phyloP scores from a whole-genome alignment of 2,797 vertebrate species.

The Enteromius radiatus region DNA sequence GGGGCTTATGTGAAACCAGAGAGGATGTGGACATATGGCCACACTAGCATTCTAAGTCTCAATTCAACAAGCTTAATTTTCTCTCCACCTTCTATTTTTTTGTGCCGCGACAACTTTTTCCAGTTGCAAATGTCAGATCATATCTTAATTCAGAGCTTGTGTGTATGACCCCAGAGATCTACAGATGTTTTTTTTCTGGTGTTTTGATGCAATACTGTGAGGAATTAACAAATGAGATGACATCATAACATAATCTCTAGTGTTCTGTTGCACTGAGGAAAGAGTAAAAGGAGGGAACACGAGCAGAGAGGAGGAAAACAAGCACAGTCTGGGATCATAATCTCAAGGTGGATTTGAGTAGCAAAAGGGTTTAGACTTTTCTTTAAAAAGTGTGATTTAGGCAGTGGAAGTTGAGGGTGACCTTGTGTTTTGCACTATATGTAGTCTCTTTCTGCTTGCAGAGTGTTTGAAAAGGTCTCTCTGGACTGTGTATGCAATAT shows the following conservation, averaged over 20 bases:
- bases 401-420: slow-evolving; percentile 42
- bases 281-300: slow-evolving; percentile 40
- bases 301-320: slow-evolving; percentile 25
- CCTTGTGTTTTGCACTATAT: slow-evolving; percentile 39
- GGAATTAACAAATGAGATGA: slow-evolving; percentile 45
- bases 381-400: slow-evolving; percentile 31
- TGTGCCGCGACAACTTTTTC: slow-evolving; percentile 20
- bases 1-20: slow-evolving; percentile 35
- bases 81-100: slow-evolving; percentile 43
- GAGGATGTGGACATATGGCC: slow-evolving; percentile 56
- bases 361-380: slow-evolving; percentile 14
- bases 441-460: background rate
- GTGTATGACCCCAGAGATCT: slow-evolving; percentile 25
- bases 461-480: slow-evolving; percentile 19
- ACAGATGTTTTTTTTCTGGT: slow-evolving; percentile 38
- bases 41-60: slow-evolving; percentile 66
- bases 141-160: slow-evolving; percentile 21
- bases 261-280: slow-evolving; percentile 53
- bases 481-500: slow-evolving; percentile 11
- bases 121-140: slow-evolving; percentile 18
- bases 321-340: slow-evolving; percentile 40
- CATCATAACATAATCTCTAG: slow-evolving; percentile 52
- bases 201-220: slow-evolving; percentile 29
- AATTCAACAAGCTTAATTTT: slow-evolving; percentile 57
- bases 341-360: slow-evolving; percentile 23